Evolutionary conservation across 92 coral and sea anemone species (phyloP), one percentile per base, ranked within the genome.

Genomic region (Heteractis magnifica): DNA sequence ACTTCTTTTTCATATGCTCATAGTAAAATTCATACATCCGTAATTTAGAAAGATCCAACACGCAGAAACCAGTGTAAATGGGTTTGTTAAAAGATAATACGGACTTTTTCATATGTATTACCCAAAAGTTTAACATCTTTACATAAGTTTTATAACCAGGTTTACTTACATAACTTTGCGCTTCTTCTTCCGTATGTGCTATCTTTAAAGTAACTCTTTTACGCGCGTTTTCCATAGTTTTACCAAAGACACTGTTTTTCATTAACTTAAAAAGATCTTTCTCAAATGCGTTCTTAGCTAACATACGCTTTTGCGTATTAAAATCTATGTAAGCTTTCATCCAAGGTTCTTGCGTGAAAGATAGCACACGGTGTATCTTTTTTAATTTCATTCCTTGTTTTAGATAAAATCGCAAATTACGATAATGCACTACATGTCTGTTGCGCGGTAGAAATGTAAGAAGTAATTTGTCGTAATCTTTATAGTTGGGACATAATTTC

Each of bases 1-100:
- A 87, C 52, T 83, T 50, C 6, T 23, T 48, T n/a, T 83, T 83
- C 18, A 87, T 15, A 1, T 76, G n/a, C 0, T 83, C 51, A 49
- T 83, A 86, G 55, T 70, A 81, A 53, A 86, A 80, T 4, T 87
- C 71, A 26, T 75, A 87, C 87, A 87, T 83, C 6, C 76, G 79
- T 7, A n/a, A 50, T 49, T 87, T 87, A 20, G 75, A 65, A 4
- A 83, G 68, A 15, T 87, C 90, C 4, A 87, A 76, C 13, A 87
- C 64, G 4, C 56, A 6, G 34, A 86, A 70, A 10, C 89, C 86
- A 1, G 52, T 68, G 52, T 74, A 81, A 20, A 87, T 68, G 23
- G 91, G 91, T n/a, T 78, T 70, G 85, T 83, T 79, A 6, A 84
- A 19, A 3, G 19, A 14, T 15, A 83, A 15, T 13, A 52, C 52